Percentiles rank a stretch among this genome's conserved stretches.
These are phyloP conservation scores for Triplophysa dalaica DNA, from an alignment of 2,113 vertebrate genomes.

Conservation along the genomic window DNA sequence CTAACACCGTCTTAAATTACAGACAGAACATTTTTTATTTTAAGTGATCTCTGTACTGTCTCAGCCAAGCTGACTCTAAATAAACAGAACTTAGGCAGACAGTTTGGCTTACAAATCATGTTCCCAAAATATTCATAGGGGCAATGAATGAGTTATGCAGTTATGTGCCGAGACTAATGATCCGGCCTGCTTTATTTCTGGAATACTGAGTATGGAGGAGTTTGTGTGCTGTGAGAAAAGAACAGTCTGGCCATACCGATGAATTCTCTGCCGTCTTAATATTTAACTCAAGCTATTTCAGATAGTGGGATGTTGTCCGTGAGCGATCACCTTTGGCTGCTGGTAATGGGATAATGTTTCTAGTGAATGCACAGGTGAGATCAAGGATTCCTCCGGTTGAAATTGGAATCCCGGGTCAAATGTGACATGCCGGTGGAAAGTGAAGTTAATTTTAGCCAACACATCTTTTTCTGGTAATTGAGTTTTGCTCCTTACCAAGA, in stretches of 20 bases:
- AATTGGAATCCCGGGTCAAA: conserved; percentile 11
- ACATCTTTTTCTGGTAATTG: not conserved
- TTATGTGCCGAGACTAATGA: conserved; percentile 35
- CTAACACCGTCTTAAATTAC: conserved; percentile 71
- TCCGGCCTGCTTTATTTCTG: conserved; percentile 39
- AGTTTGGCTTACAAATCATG: conserved; percentile 26
- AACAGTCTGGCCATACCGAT: not conserved
- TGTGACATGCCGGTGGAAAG: conserved; percentile 1
- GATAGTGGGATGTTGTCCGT: not conserved
- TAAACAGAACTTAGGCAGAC: conserved; percentile 58
- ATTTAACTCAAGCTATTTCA: conserved; percentile 9
- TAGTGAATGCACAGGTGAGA: conserved; percentile 14
- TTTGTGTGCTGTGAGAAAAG: not conserved
- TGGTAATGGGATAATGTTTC: conserved; percentile 1
- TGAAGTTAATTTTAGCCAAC: conserved; percentile 3
- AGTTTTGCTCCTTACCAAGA: not conserved
- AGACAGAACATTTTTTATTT: conserved; percentile 68
- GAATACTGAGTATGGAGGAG: conserved; percentile 10
- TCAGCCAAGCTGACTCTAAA: conserved; percentile 63
- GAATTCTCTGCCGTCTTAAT: not conserved
- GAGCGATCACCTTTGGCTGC: not conserved
- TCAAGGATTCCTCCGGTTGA: not conserved
- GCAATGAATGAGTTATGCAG: conserved; percentile 38
- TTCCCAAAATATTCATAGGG: conserved; percentile 32
- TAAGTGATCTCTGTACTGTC: conserved; percentile 66